A percentile compares a stretch with the other conserved stretches of the same genome.
Conservation (phyloP, 1,140 invertebrate genomes). For the Cherax quadricarinatus region DNA sequence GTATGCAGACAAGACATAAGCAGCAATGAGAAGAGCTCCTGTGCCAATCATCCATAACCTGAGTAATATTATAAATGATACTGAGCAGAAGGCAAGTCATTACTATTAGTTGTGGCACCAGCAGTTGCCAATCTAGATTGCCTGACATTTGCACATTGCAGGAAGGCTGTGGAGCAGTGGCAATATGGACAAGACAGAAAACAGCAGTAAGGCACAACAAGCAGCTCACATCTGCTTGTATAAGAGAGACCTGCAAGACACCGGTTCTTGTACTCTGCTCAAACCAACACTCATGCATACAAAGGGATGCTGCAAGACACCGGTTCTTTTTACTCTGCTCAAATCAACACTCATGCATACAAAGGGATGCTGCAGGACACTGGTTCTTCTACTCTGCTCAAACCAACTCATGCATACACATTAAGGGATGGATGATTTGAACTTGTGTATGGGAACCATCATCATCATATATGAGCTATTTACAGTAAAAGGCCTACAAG, state of each 20-base stretch:
- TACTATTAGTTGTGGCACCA: background rate
- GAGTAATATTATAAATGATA: slow-evolving; percentile 26
- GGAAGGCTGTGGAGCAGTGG: slow-evolving; percentile 37
- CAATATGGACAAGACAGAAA: slow-evolving; percentile 49
- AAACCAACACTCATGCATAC: slow-evolving; percentile 34
- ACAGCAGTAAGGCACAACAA: slow-evolving; percentile 57
- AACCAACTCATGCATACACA: slow-evolving; percentile 40
- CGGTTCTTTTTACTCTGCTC: slow-evolving; percentile 49
- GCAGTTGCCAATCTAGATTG: background rate
- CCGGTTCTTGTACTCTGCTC: slow-evolving; percentile 50
- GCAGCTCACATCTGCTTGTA: slow-evolving; percentile 45
- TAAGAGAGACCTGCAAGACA: slow-evolving; percentile 50
- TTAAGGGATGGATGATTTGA: slow-evolving; percentile 55
- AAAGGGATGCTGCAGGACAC: slow-evolving; percentile 37
- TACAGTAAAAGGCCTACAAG: slow-evolving; percentile 40
- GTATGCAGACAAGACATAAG: slow-evolving; percentile 1
- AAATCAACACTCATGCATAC: slow-evolving; percentile 38
- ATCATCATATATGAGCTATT: slow-evolving; percentile 31
- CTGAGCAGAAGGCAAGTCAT: slow-evolving; percentile 40
- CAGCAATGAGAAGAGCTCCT: slow-evolving; percentile 13
- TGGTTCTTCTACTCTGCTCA: slow-evolving; percentile 50
- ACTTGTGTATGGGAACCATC: slow-evolving; percentile 40
- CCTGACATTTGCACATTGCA: slow-evolving; percentile 12
- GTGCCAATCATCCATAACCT: slow-evolving; percentile 46
- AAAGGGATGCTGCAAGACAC: slow-evolving; percentile 11